phyloP scores from a whole-genome alignment of 2,113 vertebrate species.

The Ovibos moschatus region DNA sequence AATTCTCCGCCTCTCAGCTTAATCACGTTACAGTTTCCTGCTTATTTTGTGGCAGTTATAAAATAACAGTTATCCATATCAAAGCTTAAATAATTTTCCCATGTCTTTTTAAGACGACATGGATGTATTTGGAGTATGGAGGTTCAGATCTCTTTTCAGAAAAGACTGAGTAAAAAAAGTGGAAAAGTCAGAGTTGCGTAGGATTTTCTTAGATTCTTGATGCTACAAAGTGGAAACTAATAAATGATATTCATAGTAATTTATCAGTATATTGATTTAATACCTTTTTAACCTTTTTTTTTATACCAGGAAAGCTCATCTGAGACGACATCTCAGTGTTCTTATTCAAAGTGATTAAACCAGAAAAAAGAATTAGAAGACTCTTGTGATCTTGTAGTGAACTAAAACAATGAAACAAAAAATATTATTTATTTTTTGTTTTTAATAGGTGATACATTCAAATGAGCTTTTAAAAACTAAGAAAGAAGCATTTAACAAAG shows the following conservation, averaged over 20 bases:
- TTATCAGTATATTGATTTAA: not conserved
- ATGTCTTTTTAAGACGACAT: not conserved
- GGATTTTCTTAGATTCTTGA: not conserved
- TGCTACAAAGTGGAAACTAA: not conserved
- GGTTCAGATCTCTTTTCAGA: not conserved
- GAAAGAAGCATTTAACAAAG: not conserved
- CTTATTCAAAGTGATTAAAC: not conserved
- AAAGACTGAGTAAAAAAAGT: not conserved
- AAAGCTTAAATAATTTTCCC: not conserved
- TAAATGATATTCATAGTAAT: not conserved
- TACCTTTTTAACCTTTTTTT: not conserved
- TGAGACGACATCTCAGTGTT: not conserved
- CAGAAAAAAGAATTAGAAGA: not conserved
- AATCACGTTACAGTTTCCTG: not conserved
- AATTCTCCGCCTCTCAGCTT: not conserved
- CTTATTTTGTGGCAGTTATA: slow-evolving; percentile 3
- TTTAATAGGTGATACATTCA: not conserved
- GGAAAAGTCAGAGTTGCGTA: not conserved
- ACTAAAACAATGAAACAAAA: not conserved
- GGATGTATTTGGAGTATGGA: not conserved
- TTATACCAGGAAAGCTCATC: not conserved
- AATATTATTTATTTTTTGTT: not conserved
- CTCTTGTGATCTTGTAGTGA: not conserved
- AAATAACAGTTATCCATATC: not conserved
- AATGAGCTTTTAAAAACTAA: not conserved